Evolutionary conservation across 1,140 invertebrate species (phyloP).

Genomic region (Cydia strobilella): DNA sequence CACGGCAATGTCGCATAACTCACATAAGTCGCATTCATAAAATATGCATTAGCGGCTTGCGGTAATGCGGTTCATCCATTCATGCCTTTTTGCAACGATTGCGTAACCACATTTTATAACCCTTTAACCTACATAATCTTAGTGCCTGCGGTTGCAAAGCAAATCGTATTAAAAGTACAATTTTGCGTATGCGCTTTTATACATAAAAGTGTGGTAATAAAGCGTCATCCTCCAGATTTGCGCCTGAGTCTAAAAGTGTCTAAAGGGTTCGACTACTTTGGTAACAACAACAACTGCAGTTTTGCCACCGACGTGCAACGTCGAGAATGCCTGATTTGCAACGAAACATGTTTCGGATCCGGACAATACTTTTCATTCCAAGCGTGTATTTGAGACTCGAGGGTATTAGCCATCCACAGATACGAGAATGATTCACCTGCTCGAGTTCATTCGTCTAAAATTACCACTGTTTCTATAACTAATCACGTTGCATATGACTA

Average conservation of each 20-base stretch:
- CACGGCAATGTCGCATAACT: conserved; percentile 14
- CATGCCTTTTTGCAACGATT: conserved; percentile 20
- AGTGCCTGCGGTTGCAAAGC: neutral
- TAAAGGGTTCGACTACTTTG: no score
- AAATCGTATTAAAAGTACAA: neutral
- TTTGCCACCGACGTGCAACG: no score
- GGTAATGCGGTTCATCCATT: conserved; percentile 29
- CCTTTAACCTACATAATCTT: neutral
- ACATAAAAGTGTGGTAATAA: no score
- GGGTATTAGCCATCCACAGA: no score
- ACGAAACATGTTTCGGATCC: no score
- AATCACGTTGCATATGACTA: conserved; percentile 18
- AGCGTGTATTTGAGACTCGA: no score
- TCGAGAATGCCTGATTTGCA: no score
- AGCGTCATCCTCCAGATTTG: no score
- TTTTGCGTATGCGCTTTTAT: no score
- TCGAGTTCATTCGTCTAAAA: conserved; percentile 1
- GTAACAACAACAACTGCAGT: no score
- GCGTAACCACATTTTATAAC: conserved; percentile 13
- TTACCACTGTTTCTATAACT: neutral
- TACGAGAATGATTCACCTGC: neutral
- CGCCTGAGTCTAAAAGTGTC: no score
- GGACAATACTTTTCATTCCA: no score
- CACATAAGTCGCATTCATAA: conserved; percentile 3
- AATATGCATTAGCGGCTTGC: conserved; percentile 27